A percentile compares a stretch with the other conserved stretches of the same genome.
Conservation (phyloP, 1,140 invertebrate species). For the Ericerus pela region DNA sequence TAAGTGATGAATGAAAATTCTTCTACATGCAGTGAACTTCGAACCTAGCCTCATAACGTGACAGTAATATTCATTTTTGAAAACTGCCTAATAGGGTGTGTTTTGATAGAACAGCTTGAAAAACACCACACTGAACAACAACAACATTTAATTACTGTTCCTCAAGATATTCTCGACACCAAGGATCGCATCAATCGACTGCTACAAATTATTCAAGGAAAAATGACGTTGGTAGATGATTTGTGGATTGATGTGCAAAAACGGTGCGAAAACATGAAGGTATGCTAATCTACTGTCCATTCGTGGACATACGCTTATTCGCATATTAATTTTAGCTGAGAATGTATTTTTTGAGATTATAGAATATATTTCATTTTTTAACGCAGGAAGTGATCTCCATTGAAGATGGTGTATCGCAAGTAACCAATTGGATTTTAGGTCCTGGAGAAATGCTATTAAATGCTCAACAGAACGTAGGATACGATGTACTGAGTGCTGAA, state of each 20-base stretch:
- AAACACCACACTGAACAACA: constrained; percentile 14
- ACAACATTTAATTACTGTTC: constrained; percentile 14
- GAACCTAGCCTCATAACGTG: background rate
- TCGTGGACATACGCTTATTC: background rate
- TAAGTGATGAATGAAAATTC: background rate
- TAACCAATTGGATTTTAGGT: constrained; percentile 61
- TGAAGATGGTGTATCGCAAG: constrained; percentile 45
- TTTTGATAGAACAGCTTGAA: constrained; percentile 21
- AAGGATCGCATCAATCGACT: constrained; percentile 38
- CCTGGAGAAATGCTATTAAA: constrained; percentile 54
- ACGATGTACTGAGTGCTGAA: constrained; percentile 52
- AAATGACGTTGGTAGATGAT: constrained; percentile 41
- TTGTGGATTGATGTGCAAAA: constrained; percentile 43
- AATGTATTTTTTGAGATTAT: too few species aligned
- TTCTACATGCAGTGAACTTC: background rate
- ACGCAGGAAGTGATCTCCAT: constrained; percentile 38
- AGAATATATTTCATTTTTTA: too few species aligned
- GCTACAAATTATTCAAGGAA: constrained; percentile 41
- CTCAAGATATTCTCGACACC: constrained; percentile 43
- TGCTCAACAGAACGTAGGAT: constrained; percentile 51
- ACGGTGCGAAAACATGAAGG: constrained; percentile 39
- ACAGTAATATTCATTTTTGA: background rate
- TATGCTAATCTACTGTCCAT: constrained; percentile 8
- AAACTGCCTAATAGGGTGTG: constrained; percentile 17
- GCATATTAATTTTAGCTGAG: too few species aligned